These are phyloP conservation scores for Ormia ochracea DNA, from an alignment of 2,888 invertebrate genomes.

Conservation along the genomic window DNA sequence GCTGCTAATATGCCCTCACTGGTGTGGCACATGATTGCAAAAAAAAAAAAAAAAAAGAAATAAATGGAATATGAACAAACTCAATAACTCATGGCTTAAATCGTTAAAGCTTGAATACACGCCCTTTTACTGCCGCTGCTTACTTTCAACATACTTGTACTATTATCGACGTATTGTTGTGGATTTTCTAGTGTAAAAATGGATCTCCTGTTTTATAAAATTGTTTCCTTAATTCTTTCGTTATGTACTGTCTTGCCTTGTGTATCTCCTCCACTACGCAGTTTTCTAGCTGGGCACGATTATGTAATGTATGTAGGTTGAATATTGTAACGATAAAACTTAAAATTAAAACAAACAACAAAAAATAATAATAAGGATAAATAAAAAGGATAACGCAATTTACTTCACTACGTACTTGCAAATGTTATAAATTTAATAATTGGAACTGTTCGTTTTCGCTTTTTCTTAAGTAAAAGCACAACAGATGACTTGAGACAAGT, in stretches of 20 bases:
- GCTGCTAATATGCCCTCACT: background rate
- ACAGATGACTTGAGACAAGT: conserved; percentile 1
- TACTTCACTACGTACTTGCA: background rate
- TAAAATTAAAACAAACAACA: conserved; percentile 18
- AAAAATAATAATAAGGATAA: background rate
- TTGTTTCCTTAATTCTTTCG: background rate
- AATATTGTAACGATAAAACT: conserved; percentile 20
- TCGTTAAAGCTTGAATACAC: conserved; percentile 48
- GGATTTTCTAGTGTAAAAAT: conserved; percentile 23
- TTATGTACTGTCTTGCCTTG: conserved; percentile 28
- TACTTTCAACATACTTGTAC: conserved; percentile 7
- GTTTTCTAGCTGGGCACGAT: conserved; percentile 41
- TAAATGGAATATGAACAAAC: conserved; percentile 16
- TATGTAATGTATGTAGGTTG: conserved; percentile 58
- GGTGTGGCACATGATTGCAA: conserved; percentile 31
- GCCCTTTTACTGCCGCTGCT: conserved; percentile 52
- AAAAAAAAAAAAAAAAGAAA: conserved; percentile 6
- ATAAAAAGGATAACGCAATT: background rate
- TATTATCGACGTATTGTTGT: conserved; percentile 30
- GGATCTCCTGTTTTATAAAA: conserved; percentile 27
- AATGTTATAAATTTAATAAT: background rate
- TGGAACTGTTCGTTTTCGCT: background rate
- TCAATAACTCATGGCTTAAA: conserved; percentile 48
- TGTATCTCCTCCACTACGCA: conserved; percentile 38
- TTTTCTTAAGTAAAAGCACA: background rate